Evolutionary conservation across 2,888 invertebrate genomes (phyloP), one percentile per base, ranked within the genome.

Genomic region (Erannis defoliaria): DNA sequence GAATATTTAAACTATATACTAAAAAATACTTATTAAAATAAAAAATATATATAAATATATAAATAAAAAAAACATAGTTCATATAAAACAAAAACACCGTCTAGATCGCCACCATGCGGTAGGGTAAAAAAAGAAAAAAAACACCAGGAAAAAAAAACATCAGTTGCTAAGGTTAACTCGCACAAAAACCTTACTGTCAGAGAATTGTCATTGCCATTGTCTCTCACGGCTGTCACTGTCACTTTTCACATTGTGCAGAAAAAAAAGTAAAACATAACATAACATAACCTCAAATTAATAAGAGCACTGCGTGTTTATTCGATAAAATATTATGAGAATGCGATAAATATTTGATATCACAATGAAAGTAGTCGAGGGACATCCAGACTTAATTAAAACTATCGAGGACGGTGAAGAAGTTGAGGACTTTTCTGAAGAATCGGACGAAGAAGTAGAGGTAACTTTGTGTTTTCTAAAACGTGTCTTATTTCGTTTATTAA

Each of bases 351-450:
- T 4, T 51, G 62, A 67, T 71, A 18, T 56, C 54, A 60, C n/a
- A 29, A 83, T 82, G 78, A 72, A 70, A 73, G 82, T 80, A 64
- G 73, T 86, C 8, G 77, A 81, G 61, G 85, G 84, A 48, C 73
- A 82, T 75, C 92, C 88, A 31, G 96, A 96, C 69, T 91, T 97
- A 68, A 96, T 98, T 57, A 95, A 95, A 88, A 98, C 98, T 0
- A 98, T 98, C 62, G 94, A 95, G 37, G 98, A 98, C 64, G 96
- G 96, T 68, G 96, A 97, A 55, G 96, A 97, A 80, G 95, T 98
- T 0, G 95, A 96, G 73, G 93, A 97, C 90, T 96, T 94, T 67
- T 97, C 97, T 0, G 96, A 96, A 76, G 95, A 96, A 82, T 97
- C 97, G 0, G 97, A 97, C 77, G 95, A 94, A 61, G 97, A 97